Percentiles rank a stretch among this genome's conserved stretches.
Evolutionary conservation across 2,113 vertebrate species (phyloP).

Genomic region (Megaceryle maxima): DNA sequence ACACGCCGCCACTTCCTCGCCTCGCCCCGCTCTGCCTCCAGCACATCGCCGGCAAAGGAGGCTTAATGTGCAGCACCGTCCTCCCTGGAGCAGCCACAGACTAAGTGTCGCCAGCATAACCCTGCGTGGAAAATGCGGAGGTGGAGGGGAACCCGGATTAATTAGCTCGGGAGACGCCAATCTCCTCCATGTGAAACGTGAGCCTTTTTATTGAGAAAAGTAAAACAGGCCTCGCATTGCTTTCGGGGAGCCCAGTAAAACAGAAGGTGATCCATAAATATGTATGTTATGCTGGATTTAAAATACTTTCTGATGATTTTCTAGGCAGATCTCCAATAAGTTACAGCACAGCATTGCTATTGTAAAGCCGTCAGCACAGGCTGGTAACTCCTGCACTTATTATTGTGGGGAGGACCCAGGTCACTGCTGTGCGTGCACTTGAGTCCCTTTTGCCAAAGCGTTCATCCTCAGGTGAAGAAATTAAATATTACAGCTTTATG

Average conservation of each 20-base stretch:
- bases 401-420: not conserved
- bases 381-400: not conserved
- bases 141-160: conserved; percentile 75
- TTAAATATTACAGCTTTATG: accelerated
- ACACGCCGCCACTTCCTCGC: conserved; percentile 29
- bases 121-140: conserved; percentile 83
- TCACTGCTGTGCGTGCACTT: accelerated
- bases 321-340: conserved; percentile 68
- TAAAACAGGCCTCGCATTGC: conserved; percentile 66
- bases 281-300: conserved; percentile 58
- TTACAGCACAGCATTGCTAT: conserved; percentile 37
- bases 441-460: not conserved
- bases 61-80: conserved; percentile 46
- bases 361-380: not conserved
- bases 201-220: conserved; percentile 69
- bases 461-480: not conserved
- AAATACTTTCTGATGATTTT: conserved; percentile 70
- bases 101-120: conserved; percentile 80
- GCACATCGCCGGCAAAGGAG: conserved; percentile 47
- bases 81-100: conserved; percentile 74
- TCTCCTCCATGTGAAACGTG: conserved; percentile 67
- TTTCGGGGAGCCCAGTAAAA: conserved; percentile 69
- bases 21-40: conserved; percentile 46
- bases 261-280: conserved; percentile 68
- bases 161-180: conserved; percentile 71